A percentile compares a stretch with the other conserved stretches of the same genome.
Conservation (phyloP, 2,888 invertebrate genomes). For the Galeruca laticollis region DNA sequence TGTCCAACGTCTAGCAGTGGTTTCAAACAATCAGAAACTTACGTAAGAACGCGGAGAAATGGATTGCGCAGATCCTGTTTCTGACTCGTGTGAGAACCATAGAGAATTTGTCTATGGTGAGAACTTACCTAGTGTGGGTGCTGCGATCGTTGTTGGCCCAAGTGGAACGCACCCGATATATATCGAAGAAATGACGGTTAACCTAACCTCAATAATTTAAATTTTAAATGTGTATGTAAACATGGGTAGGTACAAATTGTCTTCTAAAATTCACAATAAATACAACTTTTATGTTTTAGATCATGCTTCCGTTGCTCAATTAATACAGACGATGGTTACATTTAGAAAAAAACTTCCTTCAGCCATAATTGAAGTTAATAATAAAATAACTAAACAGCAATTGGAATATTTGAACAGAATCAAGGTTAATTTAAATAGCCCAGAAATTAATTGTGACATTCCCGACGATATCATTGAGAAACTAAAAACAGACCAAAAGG, state of each 20-base stretch:
- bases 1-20: too few relatives aligned
- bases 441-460: slow-evolving; percentile 17
- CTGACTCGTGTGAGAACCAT: too few relatives aligned
- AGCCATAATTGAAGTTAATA: slow-evolving; percentile 15
- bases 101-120: too few relatives aligned
- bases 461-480: slow-evolving; percentile 21
- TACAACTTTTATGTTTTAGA: not conserved
- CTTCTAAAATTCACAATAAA: not conserved
- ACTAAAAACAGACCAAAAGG: slow-evolving; percentile 11
- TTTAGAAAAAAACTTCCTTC: slow-evolving; percentile 21
- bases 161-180: too few relatives aligned
- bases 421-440: slow-evolving; percentile 14
- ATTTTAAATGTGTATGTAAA: not conserved
- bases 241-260: not conserved
- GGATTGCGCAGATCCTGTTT: too few relatives aligned
- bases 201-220: not conserved
- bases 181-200: not conserved
- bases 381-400: slow-evolving; percentile 1
- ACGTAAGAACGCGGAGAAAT: too few relatives aligned
- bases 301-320: not conserved
- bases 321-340: not conserved
- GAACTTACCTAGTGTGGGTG: too few relatives aligned
- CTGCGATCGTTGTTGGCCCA: too few relatives aligned
- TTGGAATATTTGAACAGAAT: slow-evolving; percentile 9
- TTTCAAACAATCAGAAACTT: too few relatives aligned